Evolutionary conservation across 2,888 invertebrate genomes (phyloP), one percentile per base, ranked within the genome.

Genomic region (Rhamnusium bicolor): DNA sequence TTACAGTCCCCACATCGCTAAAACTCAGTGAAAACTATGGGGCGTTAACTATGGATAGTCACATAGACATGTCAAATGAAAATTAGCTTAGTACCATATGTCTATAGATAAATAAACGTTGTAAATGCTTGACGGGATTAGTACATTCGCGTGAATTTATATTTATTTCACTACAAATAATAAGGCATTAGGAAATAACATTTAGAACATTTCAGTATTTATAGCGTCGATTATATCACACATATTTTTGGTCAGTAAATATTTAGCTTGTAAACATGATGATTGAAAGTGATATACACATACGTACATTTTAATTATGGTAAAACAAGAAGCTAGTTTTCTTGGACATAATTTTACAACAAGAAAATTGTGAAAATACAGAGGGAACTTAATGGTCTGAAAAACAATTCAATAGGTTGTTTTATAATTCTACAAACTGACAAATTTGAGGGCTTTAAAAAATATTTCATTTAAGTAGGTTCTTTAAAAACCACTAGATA

Each of bases 41-140:
- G 65, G 65, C 65, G 65, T 12, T 27, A 8, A 58, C 58, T 29
- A 53, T 32, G 19, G n/a, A 53, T 16, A 18, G 27, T 16, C 32
- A n/a, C 61, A 40, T 46, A 40, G 53, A 53, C 47, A 47, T 19
- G 51, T 51, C 63, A 6, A 12, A 19, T 27, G 53, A 53, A 65
- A 65, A 65, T 65, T 65, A 47, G 53, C 65, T 32, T 32, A 5
- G 21, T 6, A 49, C 49, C 65, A 65, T 65, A 65, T 65, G 65
- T 29, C 53, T 53, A 21, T n/a, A 27, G 49, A 63, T 19, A 49
- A 63, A 63, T 63, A 63, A 63, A 61, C 40, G 12, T 2, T 61
- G 29, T 29, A 12, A 61, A 40, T 40, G 40, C 12, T 32, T 2
- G 19, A 18, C 18, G 27, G 18, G 32, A 61, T 40, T 61, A 46